Evolutionary conservation across 2,888 invertebrate species (phyloP).

Genomic region (Lepidocyrtoides sp.): DNA sequence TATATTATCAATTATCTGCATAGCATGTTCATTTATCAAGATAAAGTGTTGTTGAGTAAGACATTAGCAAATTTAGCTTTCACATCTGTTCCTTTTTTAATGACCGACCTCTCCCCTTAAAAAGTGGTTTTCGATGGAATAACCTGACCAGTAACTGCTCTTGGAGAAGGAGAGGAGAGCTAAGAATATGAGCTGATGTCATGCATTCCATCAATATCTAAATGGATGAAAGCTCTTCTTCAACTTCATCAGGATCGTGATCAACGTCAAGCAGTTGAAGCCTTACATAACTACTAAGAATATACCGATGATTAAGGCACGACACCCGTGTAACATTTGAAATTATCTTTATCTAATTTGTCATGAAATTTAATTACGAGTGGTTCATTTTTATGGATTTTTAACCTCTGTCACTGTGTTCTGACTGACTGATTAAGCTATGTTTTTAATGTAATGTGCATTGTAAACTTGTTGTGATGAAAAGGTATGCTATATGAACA

Average conservation of each 20-base stretch:
- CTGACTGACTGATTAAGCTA: conserved; percentile 32
- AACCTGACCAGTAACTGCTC: conserved; percentile 16
- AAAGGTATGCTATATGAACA: background rate
- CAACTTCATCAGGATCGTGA: background rate
- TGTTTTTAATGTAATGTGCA: background rate
- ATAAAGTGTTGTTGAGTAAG: conserved; percentile 59
- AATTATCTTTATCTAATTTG: conserved; percentile 31
- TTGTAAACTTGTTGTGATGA: background rate
- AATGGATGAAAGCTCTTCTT: background rate
- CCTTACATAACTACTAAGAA: background rate
- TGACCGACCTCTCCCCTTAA: conserved; percentile 53
- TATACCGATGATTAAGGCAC: conserved; percentile 6
- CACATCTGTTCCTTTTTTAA: conserved; percentile 30
- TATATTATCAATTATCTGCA: background rate
- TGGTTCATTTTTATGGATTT: background rate
- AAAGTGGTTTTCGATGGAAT: conserved; percentile 24
- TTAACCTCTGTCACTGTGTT: conserved; percentile 48
- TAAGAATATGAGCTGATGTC: conserved; percentile 61
- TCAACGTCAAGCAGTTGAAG: background rate
- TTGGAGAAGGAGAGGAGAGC: background rate
- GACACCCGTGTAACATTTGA: conserved; percentile 13
- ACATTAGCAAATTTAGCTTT: conserved; percentile 26
- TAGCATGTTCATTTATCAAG: conserved; percentile 17
- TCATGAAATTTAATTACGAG: background rate
- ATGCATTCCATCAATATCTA: conserved; percentile 58